Evolutionary conservation across 2,888 invertebrate genomes (phyloP), one percentile per base, ranked within the genome.

Genomic region (Isoperla grammatica): DNA sequence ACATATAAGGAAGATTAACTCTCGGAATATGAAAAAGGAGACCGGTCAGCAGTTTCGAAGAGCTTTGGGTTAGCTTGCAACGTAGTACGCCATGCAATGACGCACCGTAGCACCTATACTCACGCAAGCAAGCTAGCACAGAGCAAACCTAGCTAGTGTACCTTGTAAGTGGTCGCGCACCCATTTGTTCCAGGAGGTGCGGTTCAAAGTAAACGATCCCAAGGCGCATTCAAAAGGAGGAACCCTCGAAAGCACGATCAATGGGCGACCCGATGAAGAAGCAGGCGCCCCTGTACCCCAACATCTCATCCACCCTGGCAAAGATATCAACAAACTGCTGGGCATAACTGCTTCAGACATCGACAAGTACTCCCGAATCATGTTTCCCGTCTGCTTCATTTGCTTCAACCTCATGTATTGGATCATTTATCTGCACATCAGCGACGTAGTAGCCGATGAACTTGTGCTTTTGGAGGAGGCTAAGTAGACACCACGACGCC

Each of bases 401-500:
- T 91, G 96, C 79, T 98, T 98, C 84, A 98, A 98, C 79, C 85
- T 95, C 69, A 95, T 95, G 94, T 95, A 95, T 80, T 95, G 95
- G 95, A 94, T 95, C 77, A 94, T 95, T 74, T 95, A 95, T 76
- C 83, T 95, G 70, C 94, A 95, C 83, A 94, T 95, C 76, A 93
- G 93, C 74, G 94, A 95, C 81, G 93, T 93, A 72, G 91, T 94
- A 71, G 92, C 92, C 77, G 93, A 94, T 76, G 94, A 93, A 80
- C 82, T 94, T 77, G 93, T 93, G 74, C 81, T 89, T 72, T 81
- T 90, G 66, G 82, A 83, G 70, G 83, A 81, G 72, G 84, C 82
- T 74, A 79, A 85, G 80, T 86, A 53, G 53, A 39, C 53, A 37
- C 20, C 53, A 37, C 53, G 53, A 53, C 53, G 53, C 17, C 53